Evolutionary conservation across 2,888 invertebrate genomes (phyloP).

Genomic region (Torymus texanus): DNA sequence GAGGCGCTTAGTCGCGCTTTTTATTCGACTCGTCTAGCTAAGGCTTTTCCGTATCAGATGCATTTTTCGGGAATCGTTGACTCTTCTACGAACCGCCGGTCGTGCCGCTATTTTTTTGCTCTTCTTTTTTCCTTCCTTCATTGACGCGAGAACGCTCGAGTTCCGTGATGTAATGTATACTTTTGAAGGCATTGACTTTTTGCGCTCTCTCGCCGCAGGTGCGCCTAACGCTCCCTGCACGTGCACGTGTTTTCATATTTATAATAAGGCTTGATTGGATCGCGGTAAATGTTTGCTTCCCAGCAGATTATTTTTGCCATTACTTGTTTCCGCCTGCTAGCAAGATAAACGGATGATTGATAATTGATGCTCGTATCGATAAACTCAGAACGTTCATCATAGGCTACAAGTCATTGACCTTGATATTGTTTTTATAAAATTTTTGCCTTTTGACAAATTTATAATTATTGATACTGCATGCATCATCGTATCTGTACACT

Average conservation of each 20-base stretch:
- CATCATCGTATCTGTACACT: too few relatives aligned
- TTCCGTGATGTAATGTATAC: slow-evolving; percentile 38
- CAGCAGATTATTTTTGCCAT: slow-evolving; percentile 15
- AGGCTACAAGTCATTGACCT: slow-evolving; percentile 14
- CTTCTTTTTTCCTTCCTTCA: not conserved
- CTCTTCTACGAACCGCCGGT: slow-evolving; percentile 24
- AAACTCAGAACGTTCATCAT: slow-evolving; percentile 10
- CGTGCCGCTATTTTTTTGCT: not conserved
- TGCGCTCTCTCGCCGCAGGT: slow-evolving; percentile 15
- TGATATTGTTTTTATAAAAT: not conserved
- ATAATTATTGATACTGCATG: too few relatives aligned
- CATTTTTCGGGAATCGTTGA: slow-evolving; percentile 51
- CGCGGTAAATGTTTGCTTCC: slow-evolving; percentile 18
- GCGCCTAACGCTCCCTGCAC: too few relatives aligned
- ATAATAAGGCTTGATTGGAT: too few relatives aligned
- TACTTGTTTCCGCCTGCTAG: slow-evolving; percentile 2
- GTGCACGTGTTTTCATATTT: not conserved
- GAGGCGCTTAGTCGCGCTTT: slow-evolving; percentile 49
- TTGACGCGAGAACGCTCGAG: not conserved
- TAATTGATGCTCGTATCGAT: slow-evolving; percentile 24
- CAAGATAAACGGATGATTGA: slow-evolving; percentile 23
- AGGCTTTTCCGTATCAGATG: slow-evolving; percentile 43
- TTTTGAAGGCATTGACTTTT: slow-evolving; percentile 23
- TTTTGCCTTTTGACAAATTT: not conserved
- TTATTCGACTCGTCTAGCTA: slow-evolving; percentile 31